Base-by-base conservation (phyloP, 2,113 vertebrate genomes). In the Poeciliopsis turrubarensis region DNA sequence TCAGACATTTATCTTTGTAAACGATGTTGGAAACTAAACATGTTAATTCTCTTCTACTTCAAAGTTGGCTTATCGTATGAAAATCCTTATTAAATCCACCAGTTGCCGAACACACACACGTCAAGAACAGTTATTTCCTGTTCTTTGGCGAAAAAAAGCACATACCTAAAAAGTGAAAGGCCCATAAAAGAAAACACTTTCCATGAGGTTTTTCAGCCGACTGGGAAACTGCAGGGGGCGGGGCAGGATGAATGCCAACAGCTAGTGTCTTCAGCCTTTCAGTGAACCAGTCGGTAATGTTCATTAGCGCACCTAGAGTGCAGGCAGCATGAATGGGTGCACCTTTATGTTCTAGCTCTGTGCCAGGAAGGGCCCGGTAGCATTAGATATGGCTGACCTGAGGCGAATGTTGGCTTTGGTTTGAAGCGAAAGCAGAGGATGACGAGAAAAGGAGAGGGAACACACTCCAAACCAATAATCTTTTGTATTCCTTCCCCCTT, bases 341-440 rank as follows among this genome's bases (percentile, higher is more conserved):
- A 92, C 82, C 84, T 92, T 92, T 94, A 91, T 94, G 90, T 80
- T n/a, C 54, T 70, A 68, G 76, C 75, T 68, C 66, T 72, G 75
- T 83, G 77, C 82, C 79, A 79, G 78, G 80, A 81, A 82, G 87
- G 84, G 75, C 73, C 86, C 75, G 76, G 79, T 69, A 85, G 81
- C 83, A 93, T 94, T 93, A 93, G 85, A 84, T 87, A 93, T 92
- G 92, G 90, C 83, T 94, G 94, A 95, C 92, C 93, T 92, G 91
- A 92, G 83, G 81, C 85, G 87, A 94, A 93, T 92, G 90, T 91
- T 80, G 86, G 82, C 67, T 85, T 75, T 22, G 68, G 8, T 57
- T 73, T 31, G 80, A 70, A 25, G 34, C 72, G 37, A 63, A 78
- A 62, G 75, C 22, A 32, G 80, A 80, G 80, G 83, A 60, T 47